phyloP scores from a whole-genome alignment of 1,140 invertebrate genomes.

The Drosophila tristis region DNA sequence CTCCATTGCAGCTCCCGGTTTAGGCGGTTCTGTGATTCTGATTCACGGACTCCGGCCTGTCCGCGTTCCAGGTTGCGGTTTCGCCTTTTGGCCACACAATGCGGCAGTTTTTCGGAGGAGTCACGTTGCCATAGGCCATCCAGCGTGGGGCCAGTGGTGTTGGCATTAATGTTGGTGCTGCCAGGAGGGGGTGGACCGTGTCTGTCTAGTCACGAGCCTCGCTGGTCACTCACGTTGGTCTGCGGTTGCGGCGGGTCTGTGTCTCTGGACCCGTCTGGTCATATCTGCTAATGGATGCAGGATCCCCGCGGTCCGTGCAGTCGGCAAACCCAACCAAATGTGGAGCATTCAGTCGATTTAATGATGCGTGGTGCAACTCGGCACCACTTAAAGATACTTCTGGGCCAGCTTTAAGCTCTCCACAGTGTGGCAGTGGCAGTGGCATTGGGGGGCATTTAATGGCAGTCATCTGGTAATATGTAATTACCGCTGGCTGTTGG shows the following conservation, averaged over 20 bases:
- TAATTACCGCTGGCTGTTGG: slow-evolving; percentile 32
- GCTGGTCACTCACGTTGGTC: slow-evolving; percentile 47
- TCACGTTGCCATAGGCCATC: not conserved
- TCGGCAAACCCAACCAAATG: slow-evolving; percentile 30
- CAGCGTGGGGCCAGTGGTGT: not conserved
- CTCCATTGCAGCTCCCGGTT: not conserved
- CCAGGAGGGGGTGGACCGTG: not conserved
- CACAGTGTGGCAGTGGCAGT: not conserved
- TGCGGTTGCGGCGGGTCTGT: slow-evolving; percentile 56
- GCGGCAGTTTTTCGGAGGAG: slow-evolving; percentile 46
- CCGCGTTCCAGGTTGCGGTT: slow-evolving; percentile 45
- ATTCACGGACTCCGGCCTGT: not conserved
- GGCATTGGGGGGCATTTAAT: slow-evolving; percentile 16
- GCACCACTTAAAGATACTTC: slow-evolving; percentile 51
- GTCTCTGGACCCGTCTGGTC: slow-evolving; percentile 1
- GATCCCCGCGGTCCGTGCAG: not conserved
- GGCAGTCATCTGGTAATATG: slow-evolving; percentile 68
- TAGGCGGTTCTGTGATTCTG: slow-evolving; percentile 5
- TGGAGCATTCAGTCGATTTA: slow-evolving; percentile 66
- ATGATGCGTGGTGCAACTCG: slow-evolving; percentile 54
- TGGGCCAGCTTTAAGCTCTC: slow-evolving; percentile 37
- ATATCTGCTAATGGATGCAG: slow-evolving; percentile 54
- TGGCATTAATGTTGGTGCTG: too few species aligned
- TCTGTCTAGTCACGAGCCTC: slow-evolving; percentile 17
- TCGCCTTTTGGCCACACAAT: slow-evolving; percentile 71